Conservation (phyloP, 1,140 invertebrate genomes). For the Helicoverpa armigera region DNA sequence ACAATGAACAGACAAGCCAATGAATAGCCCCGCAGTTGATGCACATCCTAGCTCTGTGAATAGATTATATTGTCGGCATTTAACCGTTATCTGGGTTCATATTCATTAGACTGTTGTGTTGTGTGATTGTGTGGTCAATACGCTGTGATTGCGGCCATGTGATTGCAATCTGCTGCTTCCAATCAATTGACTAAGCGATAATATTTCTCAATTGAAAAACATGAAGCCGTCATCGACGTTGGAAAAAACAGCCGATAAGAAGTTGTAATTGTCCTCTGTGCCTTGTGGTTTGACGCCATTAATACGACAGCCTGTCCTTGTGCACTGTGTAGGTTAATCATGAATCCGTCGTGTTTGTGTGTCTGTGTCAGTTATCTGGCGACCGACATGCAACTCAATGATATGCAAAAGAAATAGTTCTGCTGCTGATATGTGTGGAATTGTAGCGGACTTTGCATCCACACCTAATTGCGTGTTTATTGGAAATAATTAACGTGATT, state of each 20-base stretch:
- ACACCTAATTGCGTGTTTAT: conserved; percentile 1
- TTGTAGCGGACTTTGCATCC: not conserved
- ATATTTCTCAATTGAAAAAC: not conserved
- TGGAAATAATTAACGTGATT: not conserved
- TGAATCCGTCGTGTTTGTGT: conserved; percentile 4
- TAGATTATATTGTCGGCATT: conserved; percentile 14
- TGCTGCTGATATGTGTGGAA: not conserved
- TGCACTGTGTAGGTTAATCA: not conserved
- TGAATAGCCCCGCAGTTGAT: conserved; percentile 5
- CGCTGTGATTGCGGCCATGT: not conserved
- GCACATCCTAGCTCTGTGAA: not conserved
- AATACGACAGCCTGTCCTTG: not conserved
- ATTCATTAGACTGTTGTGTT: not conserved
- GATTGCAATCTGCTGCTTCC: not conserved
- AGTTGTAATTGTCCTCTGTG: not conserved
- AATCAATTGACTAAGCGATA: not conserved
- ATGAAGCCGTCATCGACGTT: too few relatives aligned
- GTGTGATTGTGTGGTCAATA: not conserved
- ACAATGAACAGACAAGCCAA: conserved; percentile 18
- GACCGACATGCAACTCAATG: not conserved
- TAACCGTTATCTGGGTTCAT: not conserved
- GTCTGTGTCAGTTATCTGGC: not conserved
- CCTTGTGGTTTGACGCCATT: not conserved
- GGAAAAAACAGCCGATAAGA: too few relatives aligned
- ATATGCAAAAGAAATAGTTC: not conserved